These are phyloP conservation scores for Pseudachorutes palmiensis DNA, from an alignment of 1,140 invertebrate genomes.

Conservation along the genomic window DNA sequence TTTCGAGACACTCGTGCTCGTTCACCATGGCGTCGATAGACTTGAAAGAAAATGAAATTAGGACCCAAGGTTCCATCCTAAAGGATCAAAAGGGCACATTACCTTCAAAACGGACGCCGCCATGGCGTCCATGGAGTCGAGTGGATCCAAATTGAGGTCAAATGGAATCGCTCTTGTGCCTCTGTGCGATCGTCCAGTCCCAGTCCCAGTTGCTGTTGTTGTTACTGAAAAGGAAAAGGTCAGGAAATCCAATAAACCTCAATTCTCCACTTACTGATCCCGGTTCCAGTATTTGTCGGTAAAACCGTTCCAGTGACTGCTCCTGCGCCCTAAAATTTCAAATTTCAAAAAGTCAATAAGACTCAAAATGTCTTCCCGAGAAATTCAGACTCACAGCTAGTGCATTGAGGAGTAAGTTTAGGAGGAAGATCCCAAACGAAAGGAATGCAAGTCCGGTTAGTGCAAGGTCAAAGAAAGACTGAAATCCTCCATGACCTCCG, in stretches of 20 bases:
- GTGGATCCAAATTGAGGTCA: conserved; percentile 20
- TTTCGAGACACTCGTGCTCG: conserved; percentile 32
- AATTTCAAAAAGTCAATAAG: too few species aligned
- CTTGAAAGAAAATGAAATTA: background rate
- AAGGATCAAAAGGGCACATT: background rate
- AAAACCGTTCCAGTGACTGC: background rate
- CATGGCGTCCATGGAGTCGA: conserved; percentile 18
- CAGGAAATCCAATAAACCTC: too few species aligned
- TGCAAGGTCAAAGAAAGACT: conserved; percentile 37
- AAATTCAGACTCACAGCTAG: conserved; percentile 33
- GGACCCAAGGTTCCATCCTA: background rate
- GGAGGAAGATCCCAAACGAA: conserved; percentile 35
- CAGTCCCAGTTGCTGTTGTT: background rate
- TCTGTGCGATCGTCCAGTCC: background rate
- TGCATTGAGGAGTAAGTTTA: conserved; percentile 37
- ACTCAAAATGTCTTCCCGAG: too few species aligned
- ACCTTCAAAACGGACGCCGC: conserved; percentile 16
- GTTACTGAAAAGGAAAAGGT: too few species aligned
- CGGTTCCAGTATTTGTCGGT: conserved; percentile 12
- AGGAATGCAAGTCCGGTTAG: conserved; percentile 38
- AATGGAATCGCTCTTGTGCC: background rate
- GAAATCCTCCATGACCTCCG: conserved; percentile 19
- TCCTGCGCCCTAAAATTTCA: background rate
- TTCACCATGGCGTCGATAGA: conserved; percentile 32
- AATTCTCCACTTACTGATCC: too few species aligned